These are phyloP conservation scores for Nicator chloris DNA, from an alignment of 2,113 vertebrate genomes.

Conservation along the genomic window DNA sequence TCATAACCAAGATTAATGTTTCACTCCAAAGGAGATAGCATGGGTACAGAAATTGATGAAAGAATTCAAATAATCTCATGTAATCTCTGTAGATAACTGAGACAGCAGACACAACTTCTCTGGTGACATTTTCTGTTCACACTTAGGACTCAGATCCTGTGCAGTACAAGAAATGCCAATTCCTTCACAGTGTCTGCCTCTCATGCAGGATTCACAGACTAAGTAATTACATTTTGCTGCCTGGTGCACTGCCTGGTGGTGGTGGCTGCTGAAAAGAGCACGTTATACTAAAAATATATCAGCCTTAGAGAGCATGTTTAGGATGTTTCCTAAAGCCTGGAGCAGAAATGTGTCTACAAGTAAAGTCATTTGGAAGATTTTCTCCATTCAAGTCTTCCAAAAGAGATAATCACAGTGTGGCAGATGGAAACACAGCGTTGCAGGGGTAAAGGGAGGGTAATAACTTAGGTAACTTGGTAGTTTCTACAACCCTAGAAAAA, in stretches of 20 bases:
- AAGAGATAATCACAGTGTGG: neutral
- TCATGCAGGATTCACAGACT: neutral
- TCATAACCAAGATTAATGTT: neutral
- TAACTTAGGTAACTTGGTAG: neutral
- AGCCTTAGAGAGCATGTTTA: neutral
- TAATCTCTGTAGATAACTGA: neutral
- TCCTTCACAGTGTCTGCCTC: neutral
- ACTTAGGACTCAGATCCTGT: neutral
- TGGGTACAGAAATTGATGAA: neutral
- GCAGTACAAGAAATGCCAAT: neutral
- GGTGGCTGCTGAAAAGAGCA: neutral
- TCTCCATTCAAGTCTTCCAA: neutral
- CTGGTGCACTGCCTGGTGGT: neutral
- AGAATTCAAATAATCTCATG: neutral
- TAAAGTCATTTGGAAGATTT: neutral
- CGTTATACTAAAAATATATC: neutral
- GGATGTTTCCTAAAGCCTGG: neutral
- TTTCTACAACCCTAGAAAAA: neutral
- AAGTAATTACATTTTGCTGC: neutral
- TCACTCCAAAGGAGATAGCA: neutral
- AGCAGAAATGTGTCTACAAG: neutral
- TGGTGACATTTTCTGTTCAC: neutral
- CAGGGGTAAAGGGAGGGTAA: neutral
- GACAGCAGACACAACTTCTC: neutral
- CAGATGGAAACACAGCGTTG: neutral